A percentile compares a stretch with the other conserved stretches of the same genome.
phyloP scores from a whole-genome alignment of 1,140 invertebrate genomes.

The Drosophila neocordata region DNA sequence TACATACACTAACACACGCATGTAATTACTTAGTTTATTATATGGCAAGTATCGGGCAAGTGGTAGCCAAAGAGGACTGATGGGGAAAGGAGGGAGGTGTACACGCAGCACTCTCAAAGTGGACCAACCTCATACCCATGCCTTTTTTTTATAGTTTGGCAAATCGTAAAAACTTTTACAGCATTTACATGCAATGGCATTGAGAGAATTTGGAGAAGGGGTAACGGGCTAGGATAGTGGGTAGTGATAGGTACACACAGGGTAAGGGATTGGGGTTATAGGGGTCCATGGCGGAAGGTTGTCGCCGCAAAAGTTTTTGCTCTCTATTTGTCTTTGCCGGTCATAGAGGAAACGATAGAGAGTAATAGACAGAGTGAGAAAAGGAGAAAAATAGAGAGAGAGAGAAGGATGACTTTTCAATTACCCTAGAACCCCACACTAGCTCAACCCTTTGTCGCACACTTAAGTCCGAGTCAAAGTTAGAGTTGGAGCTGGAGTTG shows the following conservation, averaged over 20 bases:
- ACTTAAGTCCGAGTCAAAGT: conserved; percentile 2
- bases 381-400: background rate
- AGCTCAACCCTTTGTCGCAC: conserved; percentile 10
- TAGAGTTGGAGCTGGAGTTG: conserved; percentile 20
- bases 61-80: conserved; percentile 12
- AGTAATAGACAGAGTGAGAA: background rate
- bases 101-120: background rate
- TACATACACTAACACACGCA: conserved; percentile 34
- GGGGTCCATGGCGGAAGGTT: conserved; percentile 44
- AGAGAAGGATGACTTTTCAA: conserved; percentile 62
- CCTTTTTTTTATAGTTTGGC: conserved; percentile 74
- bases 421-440: conserved; percentile 41
- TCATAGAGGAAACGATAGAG: conserved; percentile 5
- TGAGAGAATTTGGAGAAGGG: background rate
- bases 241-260: background rate
- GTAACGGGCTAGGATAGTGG: no score
- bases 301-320: conserved; percentile 72
- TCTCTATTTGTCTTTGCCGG: conserved; percentile 66
- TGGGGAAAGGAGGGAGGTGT: background rate
- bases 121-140: background rate
- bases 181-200: conserved; percentile 68
- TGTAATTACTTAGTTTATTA: conserved; percentile 80
- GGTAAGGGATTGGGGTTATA: background rate
- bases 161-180: conserved; percentile 80
- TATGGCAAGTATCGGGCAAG: conserved; percentile 67